phyloP scores from a whole-genome alignment of 2,888 invertebrate genomes.

The Volucella zonaria region DNA sequence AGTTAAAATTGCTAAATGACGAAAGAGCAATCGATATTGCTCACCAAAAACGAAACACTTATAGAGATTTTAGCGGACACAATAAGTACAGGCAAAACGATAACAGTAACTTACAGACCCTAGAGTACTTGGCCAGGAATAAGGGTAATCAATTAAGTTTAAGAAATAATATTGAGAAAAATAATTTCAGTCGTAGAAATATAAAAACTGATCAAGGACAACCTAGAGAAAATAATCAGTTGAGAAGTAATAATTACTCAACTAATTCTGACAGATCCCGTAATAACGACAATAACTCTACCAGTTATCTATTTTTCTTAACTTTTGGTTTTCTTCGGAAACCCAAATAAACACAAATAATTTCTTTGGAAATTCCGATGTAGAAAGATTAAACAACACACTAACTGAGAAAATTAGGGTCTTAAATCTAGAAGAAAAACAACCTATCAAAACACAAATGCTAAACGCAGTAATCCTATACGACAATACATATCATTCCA shows the following conservation, averaged over 20 bases:
- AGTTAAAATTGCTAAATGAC: slow-evolving; percentile 10
- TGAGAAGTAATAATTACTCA: slow-evolving; percentile 1
- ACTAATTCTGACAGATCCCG: not conserved
- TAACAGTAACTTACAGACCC: slow-evolving; percentile 5
- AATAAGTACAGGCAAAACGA: not conserved
- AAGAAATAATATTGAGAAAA: not conserved
- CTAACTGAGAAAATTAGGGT: too few species aligned
- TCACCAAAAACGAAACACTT: slow-evolving; percentile 2
- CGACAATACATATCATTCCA: too few species aligned
- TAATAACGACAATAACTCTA: too few species aligned
- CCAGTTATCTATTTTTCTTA: too few species aligned
- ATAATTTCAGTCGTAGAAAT: slow-evolving; percentile 7
- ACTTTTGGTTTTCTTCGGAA: too few species aligned
- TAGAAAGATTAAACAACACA: too few species aligned
- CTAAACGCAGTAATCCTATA: too few species aligned
- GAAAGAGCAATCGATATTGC: slow-evolving; percentile 16
- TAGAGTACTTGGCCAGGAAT: not conserved
- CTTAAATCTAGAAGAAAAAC: too few species aligned
- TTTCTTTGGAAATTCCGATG: too few species aligned
- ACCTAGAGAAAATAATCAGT: slow-evolving; percentile 1
- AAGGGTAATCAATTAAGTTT: not conserved
- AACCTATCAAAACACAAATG: too few species aligned
- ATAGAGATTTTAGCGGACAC: slow-evolving; percentile 3
- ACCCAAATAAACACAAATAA: too few species aligned
- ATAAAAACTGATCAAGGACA: not conserved